These are phyloP conservation scores for Chrysodeixis includens DNA, from an alignment of 2,888 invertebrate species.

Conservation along the genomic window DNA sequence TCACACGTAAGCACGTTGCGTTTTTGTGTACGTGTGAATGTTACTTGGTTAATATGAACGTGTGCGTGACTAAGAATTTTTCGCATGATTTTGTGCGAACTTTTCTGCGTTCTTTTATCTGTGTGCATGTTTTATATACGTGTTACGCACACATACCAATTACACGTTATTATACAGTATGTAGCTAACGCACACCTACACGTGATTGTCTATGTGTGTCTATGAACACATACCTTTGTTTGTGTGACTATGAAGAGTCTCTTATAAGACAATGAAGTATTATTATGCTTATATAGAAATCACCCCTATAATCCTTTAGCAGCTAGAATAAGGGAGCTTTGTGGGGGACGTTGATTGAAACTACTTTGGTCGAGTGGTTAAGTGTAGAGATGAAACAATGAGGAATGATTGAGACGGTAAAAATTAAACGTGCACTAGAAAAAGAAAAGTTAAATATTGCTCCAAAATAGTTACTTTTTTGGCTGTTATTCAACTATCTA, in stretches of 20 bases:
- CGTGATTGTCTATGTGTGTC: too few relatives aligned
- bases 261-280: conserved; percentile 13
- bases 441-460: too few relatives aligned
- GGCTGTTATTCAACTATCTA: too few relatives aligned
- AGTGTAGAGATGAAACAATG: not conserved
- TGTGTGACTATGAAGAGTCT: not conserved
- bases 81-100: not conserved
- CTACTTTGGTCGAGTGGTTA: not conserved
- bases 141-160: too few relatives aligned
- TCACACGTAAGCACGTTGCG: conserved; percentile 30
- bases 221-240: not conserved
- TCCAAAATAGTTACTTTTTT: too few relatives aligned
- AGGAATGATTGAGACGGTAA: not conserved
- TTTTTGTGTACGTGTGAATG: conserved; percentile 8
- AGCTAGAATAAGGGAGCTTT: not conserved
- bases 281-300: conserved; percentile 3
- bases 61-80: too few relatives aligned
- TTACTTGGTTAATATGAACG: not conserved
- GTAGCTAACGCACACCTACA: too few relatives aligned
- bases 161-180: too few relatives aligned
- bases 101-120: not conserved
- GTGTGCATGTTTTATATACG: too few relatives aligned
- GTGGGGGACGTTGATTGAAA: not conserved
- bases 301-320: not conserved
- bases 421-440: too few relatives aligned